These are phyloP conservation scores for Urocitellus parryii DNA, from an alignment of 2,113 vertebrate species.

Conservation along the genomic window DNA sequence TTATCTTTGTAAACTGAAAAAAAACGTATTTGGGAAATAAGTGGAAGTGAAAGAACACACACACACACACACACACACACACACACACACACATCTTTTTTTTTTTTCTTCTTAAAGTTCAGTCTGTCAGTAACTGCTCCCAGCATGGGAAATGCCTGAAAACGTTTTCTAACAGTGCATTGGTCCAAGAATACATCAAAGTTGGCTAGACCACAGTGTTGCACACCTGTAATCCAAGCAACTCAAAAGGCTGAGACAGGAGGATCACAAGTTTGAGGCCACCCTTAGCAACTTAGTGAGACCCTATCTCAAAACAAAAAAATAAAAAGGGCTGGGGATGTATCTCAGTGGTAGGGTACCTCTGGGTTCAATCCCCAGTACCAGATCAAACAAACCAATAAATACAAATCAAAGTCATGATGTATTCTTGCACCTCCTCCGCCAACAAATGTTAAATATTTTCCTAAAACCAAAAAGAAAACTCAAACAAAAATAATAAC, in stretches of 20 bases:
- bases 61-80: too few species aligned
- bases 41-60: neutral
- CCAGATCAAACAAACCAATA: too few species aligned
- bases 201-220: too few species aligned
- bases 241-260: neutral
- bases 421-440: neutral
- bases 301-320: neutral
- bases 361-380: neutral
- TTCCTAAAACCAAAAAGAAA: conserved; percentile 52
- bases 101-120: too few species aligned
- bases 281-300: neutral
- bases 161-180: neutral
- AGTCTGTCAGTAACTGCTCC: neutral
- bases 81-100: too few species aligned
- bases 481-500: conserved; percentile 43
- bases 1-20: conserved; percentile 30
- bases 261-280: neutral
- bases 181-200: neutral
- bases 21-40: neutral
- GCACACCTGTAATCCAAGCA: neutral
- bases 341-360: neutral
- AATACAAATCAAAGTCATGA: neutral
- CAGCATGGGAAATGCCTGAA: conserved; percentile 19
- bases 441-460: conserved; percentile 9
- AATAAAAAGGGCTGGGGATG: neutral